Evolutionary conservation across 1,140 invertebrate genomes (phyloP).

Genomic region (Augochlora pura): DNA sequence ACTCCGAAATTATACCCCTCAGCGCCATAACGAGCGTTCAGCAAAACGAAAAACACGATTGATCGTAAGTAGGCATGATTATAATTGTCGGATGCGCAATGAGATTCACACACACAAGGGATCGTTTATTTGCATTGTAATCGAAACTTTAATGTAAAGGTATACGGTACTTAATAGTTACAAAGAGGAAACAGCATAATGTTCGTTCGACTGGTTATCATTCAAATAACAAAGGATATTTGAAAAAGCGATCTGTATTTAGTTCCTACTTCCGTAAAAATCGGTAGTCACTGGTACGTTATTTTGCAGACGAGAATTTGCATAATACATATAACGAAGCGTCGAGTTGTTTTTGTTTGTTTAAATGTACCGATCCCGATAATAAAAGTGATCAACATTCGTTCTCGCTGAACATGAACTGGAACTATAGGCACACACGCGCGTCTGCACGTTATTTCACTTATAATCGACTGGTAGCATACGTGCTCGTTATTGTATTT

Average conservation of each 20-base stretch:
- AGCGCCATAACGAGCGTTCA: slow-evolving; percentile 50
- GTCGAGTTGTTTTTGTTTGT: not conserved
- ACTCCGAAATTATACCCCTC: slow-evolving; percentile 68
- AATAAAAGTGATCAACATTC: not conserved
- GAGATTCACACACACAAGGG: not conserved
- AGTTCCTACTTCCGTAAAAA: slow-evolving; percentile 10
- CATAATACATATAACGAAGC: not conserved
- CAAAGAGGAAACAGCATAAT: not conserved
- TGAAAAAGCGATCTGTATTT: slow-evolving; percentile 12
- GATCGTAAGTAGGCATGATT: not conserved
- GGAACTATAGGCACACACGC: slow-evolving; percentile 17
- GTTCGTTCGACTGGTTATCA: not conserved
- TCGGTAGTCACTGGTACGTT: not conserved
- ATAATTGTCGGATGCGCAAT: not conserved
- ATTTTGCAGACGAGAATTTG: not conserved
- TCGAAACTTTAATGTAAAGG: slow-evolving; percentile 17
- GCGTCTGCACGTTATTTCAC: slow-evolving; percentile 11
- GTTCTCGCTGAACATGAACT: slow-evolving; percentile 11
- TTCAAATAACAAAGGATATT: slow-evolving; percentile 24
- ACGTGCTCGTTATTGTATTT: not conserved
- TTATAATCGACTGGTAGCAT: slow-evolving; percentile 12
- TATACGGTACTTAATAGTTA: slow-evolving; percentile 8
- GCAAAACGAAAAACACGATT: slow-evolving; percentile 57
- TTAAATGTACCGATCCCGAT: slow-evolving; percentile 13
- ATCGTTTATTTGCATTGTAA: slow-evolving; percentile 28